Evolutionary conservation across 2,797 vertebrate genomes (phyloP), one percentile per base, ranked within the genome.

Genomic region (Brachyalestes nurse): DNA sequence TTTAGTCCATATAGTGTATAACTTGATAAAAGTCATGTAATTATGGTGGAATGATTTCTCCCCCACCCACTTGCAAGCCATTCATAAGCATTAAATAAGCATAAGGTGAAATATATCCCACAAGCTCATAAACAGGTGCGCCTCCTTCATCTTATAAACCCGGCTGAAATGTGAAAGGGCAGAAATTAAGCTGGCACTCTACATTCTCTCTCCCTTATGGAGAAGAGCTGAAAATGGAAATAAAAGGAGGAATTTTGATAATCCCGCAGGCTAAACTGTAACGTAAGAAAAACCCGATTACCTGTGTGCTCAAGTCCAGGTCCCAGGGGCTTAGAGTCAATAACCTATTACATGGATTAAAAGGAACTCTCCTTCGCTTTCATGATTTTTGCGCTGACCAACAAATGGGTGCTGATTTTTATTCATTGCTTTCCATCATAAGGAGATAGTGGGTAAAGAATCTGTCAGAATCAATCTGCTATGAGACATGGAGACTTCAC

Each of bases 401-500:
- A 88, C 82, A 94, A 94, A 95, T 88, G 91, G 88, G 86, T 93
- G 93, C 87, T 93, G 92, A 93, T 94, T 95, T 95, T 93, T 94
- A 95, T 95, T 95, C 92, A 94, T 93, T 90, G 89, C 82, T 93
- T 95, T 95, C 88, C 90, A 90, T 93, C 90, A 89, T 87, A 89
- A 91, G 88, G 89, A 91, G 91, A 89, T 92, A 86, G 82, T 86
- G 91, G 83, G 84, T 90, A 93, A 93, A 92, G 57, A 88, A 92
- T 89, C 83, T 94, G 90, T 94, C 87, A 13, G 91, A 94, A 93
- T 93, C 84, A 77, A 93, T 93, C 75, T 83, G 73, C 78, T 87
- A 87, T 90, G 89, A 91, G 86, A 90, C 82, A 82, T 82, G 86
- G 87, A 74, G 79, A 86, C 79, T 85, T 86, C 88, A 84, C 78